Evolutionary conservation across 2,888 invertebrate genomes (phyloP).

Genomic region (Drosophila paucipuncta): DNA sequence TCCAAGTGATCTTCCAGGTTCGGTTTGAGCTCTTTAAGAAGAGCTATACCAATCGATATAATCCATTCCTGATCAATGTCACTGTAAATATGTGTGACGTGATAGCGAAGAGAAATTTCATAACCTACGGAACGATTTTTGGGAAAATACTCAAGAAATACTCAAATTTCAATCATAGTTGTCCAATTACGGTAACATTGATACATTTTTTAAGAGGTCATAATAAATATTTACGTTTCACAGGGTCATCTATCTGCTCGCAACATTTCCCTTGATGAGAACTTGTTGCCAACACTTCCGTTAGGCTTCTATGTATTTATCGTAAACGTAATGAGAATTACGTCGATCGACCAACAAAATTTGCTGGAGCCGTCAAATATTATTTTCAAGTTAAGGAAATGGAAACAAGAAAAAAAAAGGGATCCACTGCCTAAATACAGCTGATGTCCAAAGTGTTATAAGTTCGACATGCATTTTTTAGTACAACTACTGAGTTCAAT

Average conservation of each 20-base stretch:
- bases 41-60: constrained; percentile 49
- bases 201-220: accelerated
- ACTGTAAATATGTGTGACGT: constrained; percentile 47
- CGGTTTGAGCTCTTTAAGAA: constrained; percentile 36
- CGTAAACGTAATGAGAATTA: not conserved
- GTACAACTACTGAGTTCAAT: not conserved
- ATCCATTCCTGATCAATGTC: constrained; percentile 53
- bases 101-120: constrained; percentile 32
- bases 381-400: constrained; percentile 18
- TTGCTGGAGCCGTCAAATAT: not conserved
- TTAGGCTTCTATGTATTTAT: constrained; percentile 1
- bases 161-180: constrained; percentile 48
- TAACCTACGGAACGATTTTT: constrained; percentile 29
- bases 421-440: not conserved
- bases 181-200: constrained; percentile 33
- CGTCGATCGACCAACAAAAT: not conserved
- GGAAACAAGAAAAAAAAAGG: not conserved
- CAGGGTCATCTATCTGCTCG: constrained; percentile 36
- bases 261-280: constrained; percentile 15
- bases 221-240: accelerated
- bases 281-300: not conserved
- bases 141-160: not conserved
- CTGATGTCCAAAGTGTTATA: not conserved
- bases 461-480: not conserved
- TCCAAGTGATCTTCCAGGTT: not conserved